Percentiles rank a stretch among this genome's conserved stretches.
Evolutionary conservation across 2,797 vertebrate species (phyloP).

Genomic region (Sebastes alutus): DNA sequence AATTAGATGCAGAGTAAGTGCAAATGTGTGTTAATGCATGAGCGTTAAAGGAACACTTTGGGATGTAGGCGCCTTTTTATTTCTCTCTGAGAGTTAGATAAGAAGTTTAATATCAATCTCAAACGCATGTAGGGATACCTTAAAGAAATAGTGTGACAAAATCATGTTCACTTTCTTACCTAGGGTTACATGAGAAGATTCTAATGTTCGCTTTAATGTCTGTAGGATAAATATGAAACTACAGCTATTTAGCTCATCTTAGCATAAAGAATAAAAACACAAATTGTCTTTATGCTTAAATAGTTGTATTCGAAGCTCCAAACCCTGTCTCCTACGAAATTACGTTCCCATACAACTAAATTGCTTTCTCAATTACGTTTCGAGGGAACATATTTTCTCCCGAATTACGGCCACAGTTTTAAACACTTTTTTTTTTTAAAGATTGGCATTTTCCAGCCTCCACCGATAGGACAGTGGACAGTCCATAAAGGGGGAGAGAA

Average conservation of each 20-base stretch:
- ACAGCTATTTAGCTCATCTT: background rate
- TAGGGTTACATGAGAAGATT: too few species aligned
- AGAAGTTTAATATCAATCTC: background rate
- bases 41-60: background rate
- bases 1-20: slow-evolving; percentile 35
- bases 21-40: slow-evolving; percentile 27
- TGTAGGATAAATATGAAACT: background rate
- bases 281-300: background rate
- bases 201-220: too few species aligned
- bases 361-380: too few species aligned
- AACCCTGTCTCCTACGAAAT: too few species aligned
- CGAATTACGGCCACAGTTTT: too few species aligned
- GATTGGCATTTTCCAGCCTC: too few species aligned
- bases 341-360: too few species aligned
- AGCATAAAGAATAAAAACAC: background rate
- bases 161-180: background rate
- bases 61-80: background rate
- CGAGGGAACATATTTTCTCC: too few species aligned
- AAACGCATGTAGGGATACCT: background rate
- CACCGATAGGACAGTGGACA: too few species aligned
- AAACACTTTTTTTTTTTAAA: too few species aligned
- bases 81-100: background rate
- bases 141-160: background rate
- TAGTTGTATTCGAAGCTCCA: too few species aligned
- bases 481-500: rapidly evolving